Evolutionary conservation across 1,140 invertebrate genomes (phyloP).

Genomic region (Saccostrea echinata): DNA sequence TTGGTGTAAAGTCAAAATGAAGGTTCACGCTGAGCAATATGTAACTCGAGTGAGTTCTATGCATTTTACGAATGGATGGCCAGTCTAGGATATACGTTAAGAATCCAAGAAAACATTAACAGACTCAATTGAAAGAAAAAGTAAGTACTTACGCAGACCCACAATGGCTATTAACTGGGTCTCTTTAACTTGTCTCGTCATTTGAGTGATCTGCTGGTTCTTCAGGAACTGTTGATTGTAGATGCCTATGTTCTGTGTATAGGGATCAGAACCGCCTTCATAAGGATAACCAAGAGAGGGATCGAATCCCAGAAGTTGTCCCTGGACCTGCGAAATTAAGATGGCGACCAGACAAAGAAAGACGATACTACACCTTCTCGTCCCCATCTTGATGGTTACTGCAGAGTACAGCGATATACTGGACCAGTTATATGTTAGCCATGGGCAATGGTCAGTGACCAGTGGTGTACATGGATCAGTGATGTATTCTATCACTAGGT

Average conservation of each 20-base stretch:
- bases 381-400: background rate
- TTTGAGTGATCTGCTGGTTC: background rate
- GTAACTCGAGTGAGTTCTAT: too few relatives aligned
- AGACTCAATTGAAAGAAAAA: too few relatives aligned
- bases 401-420: background rate
- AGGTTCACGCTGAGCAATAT: too few relatives aligned
- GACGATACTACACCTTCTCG: background rate
- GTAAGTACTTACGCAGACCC: background rate
- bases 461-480: background rate
- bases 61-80: too few relatives aligned
- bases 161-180: too few relatives aligned
- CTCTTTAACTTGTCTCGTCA: background rate
- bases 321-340: background rate
- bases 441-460: background rate
- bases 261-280: background rate
- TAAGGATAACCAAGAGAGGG: background rate
- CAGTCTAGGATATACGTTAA: too few relatives aligned
- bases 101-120: too few relatives aligned
- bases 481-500: too few relatives aligned
- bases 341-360: background rate
- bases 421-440: background rate
- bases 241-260: background rate
- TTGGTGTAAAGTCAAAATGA: too few relatives aligned
- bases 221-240: background rate
- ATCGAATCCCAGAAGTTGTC: background rate